Conservation (phyloP, 2,113 vertebrate genomes). For the Salminus brasiliensis region DNA sequence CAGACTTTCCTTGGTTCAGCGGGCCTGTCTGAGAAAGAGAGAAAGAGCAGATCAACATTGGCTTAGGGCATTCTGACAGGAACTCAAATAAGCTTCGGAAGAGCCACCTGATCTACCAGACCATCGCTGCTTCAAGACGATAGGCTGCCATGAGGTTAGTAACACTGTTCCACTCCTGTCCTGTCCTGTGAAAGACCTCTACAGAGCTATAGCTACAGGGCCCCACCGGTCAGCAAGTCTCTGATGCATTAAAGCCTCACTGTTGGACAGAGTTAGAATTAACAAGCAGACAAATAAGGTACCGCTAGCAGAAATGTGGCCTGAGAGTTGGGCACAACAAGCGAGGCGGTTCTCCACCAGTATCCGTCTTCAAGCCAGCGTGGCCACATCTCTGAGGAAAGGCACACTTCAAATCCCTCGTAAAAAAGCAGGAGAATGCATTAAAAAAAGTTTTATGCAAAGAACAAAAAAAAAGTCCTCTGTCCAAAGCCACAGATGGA, state of each 20-base stretch:
- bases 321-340: neutral
- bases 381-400: neutral
- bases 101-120: neutral
- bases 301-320: neutral
- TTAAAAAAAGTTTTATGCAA: neutral
- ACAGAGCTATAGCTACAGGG: neutral
- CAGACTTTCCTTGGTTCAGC: conserved; percentile 12
- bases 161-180: neutral
- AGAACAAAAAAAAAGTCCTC: conserved; percentile 10
- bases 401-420: conserved; percentile 1
- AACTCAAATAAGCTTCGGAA: neutral
- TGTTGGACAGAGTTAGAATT: neutral
- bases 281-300: neutral
- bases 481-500: conserved; percentile 22
- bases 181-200: neutral
- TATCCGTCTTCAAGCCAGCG: neutral
- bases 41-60: neutral
- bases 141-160: neutral
- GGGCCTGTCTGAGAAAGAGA: conserved; percentile 33
- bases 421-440: neutral
- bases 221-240: neutral
- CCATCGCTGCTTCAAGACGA: neutral
- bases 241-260: neutral
- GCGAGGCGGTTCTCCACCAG: neutral
- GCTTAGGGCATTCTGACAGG: neutral